These are phyloP conservation scores for Anadara kagoshimensis DNA, from an alignment of 1,140 invertebrate species.

Conservation along the genomic window DNA sequence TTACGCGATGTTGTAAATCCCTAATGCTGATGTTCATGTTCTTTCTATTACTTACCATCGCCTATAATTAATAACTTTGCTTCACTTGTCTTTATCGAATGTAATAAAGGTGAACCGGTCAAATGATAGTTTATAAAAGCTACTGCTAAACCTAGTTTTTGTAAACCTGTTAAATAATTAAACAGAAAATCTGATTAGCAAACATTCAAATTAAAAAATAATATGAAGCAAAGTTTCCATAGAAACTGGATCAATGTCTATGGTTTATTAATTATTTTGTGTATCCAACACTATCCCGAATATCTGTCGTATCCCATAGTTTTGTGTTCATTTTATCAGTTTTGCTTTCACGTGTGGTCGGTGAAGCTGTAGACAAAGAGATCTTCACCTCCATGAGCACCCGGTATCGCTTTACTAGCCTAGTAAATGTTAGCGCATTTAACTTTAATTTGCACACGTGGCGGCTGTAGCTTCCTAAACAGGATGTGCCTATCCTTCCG, in stretches of 20 bases:
- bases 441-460: no score
- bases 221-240: neutral
- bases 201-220: neutral
- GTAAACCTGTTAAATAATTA: conserved; percentile 50
- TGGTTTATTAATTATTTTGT: neutral
- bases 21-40: no score
- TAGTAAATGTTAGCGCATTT: no score
- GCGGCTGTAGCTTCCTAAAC: no score
- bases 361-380: no score
- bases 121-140: conserved; percentile 62
- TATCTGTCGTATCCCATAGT: no score
- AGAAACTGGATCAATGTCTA: neutral
- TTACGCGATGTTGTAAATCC: no score
- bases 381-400: no score
- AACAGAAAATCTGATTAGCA: neutral
- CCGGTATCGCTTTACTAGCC: no score
- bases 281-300: neutral
- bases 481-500: no score
- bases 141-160: conserved; percentile 59
- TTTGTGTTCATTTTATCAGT: neutral
- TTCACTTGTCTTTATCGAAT: conserved; percentile 54
- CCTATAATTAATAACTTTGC: conserved; percentile 58
- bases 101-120: conserved; percentile 48
- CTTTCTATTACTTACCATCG: conserved; percentile 44
- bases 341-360: no score